Percentiles rank a stretch among this genome's conserved stretches.
Evolutionary conservation across 2,888 invertebrate species (phyloP).

Genomic region (Drosophila trichaetosa): DNA sequence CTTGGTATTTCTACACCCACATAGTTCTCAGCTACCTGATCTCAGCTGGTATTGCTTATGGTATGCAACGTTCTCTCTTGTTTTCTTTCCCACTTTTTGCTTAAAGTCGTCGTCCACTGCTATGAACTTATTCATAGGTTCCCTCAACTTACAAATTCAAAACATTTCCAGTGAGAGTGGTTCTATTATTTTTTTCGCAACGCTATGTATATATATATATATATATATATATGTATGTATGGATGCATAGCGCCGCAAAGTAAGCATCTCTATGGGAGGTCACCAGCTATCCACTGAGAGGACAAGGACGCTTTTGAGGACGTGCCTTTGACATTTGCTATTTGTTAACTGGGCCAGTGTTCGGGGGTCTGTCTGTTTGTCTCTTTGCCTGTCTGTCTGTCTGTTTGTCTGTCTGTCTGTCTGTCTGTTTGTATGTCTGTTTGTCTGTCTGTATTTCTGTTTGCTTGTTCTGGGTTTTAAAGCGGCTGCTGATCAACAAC

Average conservation of each 20-base stretch:
- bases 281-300: neutral
- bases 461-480: neutral
- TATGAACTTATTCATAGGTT: neutral
- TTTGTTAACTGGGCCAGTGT: slow-evolving; percentile 47
- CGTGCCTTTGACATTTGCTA: slow-evolving; percentile 49
- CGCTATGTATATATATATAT: neutral
- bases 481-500: slow-evolving; percentile 29
- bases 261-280: slow-evolving; percentile 34
- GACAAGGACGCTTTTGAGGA: slow-evolving; percentile 42
- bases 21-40: too few species aligned
- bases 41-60: too few species aligned
- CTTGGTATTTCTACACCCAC: too few species aligned
- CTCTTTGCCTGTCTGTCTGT: neutral
- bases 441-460: neutral
- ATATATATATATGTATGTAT: neutral
- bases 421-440: neutral
- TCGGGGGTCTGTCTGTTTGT: neutral
- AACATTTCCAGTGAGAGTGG: neutral
- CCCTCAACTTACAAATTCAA: neutral
- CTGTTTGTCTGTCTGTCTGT: neutral
- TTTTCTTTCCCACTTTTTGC: neutral
- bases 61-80: too few species aligned
- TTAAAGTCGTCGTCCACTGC: neutral
- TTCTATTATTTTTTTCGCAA: neutral
- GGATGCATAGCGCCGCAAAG: slow-evolving; percentile 40